phyloP scores from a whole-genome alignment of 92 coral and sea anemone species.

The Porites cylindrica region DNA sequence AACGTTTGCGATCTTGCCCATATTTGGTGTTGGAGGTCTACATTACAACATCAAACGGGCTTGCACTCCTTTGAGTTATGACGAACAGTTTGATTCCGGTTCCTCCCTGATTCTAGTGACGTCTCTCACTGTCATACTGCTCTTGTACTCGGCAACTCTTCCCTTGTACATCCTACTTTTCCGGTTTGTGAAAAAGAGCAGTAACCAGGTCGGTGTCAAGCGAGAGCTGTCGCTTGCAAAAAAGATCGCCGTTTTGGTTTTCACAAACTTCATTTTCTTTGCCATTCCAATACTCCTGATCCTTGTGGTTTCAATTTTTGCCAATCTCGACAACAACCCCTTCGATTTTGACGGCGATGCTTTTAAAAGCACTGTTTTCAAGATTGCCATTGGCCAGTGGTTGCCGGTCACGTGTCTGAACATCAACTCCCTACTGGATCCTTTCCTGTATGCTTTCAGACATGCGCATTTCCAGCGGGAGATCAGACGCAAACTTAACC shows the following conservation, averaged over 20 bases:
- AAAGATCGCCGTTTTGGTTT: conserved; percentile 69
- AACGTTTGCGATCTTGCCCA: conserved; percentile 70
- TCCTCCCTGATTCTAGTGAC: conserved; percentile 69
- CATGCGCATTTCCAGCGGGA: conserved; percentile 72
- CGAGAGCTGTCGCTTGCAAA: conserved; percentile 76
- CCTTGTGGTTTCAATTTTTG: conserved; percentile 62
- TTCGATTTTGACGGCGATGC: conserved; percentile 79
- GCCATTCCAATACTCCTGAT: conserved; percentile 71
- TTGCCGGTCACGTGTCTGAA: conserved; percentile 85
- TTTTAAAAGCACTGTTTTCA: conserved; percentile 75
- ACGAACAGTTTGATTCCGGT: conserved; percentile 54
- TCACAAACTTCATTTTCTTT: conserved; percentile 80
- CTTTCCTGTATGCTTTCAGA: conserved; percentile 77
- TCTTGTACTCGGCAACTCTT: conserved; percentile 62
- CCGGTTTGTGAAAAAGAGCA: conserved; percentile 70
- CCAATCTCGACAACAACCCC: conserved; percentile 67
- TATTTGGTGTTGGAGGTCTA: conserved; percentile 82
- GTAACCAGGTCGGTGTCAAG: conserved; percentile 70
- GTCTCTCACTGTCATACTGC: conserved; percentile 58
- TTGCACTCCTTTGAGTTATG: conserved; percentile 82
- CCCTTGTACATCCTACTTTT: conserved; percentile 72
- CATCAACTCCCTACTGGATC: conserved; percentile 80
- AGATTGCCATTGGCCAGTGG: conserved; percentile 86
- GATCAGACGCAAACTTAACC: conserved; percentile 15
- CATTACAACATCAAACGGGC: conserved; percentile 85